A percentile compares a stretch with the other conserved stretches of the same genome.
These are phyloP conservation scores for Maniola jurtina DNA, from an alignment of 1,140 invertebrate species.

Conservation along the genomic window DNA sequence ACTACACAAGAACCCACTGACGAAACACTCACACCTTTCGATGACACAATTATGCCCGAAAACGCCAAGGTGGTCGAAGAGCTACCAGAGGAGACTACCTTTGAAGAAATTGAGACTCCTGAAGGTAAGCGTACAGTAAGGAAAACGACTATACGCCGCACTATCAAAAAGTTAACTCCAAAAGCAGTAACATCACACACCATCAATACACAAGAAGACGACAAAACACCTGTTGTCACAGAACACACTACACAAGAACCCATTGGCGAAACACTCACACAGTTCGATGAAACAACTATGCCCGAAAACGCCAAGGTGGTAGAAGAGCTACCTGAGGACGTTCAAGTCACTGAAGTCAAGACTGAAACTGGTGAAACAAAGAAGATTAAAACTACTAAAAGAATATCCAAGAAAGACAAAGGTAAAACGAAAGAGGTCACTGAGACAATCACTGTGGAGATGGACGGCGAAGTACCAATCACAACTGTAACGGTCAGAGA, in stretches of 20 bases:
- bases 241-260: constrained; percentile 48
- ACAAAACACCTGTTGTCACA: constrained; percentile 39
- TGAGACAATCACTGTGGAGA: constrained; percentile 72
- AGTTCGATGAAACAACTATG: constrained; percentile 25
- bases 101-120: constrained; percentile 42
- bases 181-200: constrained; percentile 47
- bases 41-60: neutral
- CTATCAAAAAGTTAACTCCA: constrained; percentile 57
- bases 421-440: constrained; percentile 46
- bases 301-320: constrained; percentile 45
- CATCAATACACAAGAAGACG: constrained; percentile 32
- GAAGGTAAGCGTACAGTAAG: constrained; percentile 59
- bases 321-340: constrained; percentile 28
- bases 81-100: constrained; percentile 1
- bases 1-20: neutral
- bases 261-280: constrained; percentile 17
- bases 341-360: constrained; percentile 24
- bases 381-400: constrained; percentile 62
- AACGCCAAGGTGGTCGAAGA: neutral
- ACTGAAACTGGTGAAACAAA: constrained; percentile 53
- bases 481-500: neutral
- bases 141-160: constrained; percentile 58
- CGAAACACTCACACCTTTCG: neutral
- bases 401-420: constrained; percentile 57
- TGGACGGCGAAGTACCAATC: constrained; percentile 63